Evolutionary conservation across 1,140 invertebrate genomes (phyloP), one percentile per base, ranked within the genome.

Genomic region (Protaetia brevitarsis): DNA sequence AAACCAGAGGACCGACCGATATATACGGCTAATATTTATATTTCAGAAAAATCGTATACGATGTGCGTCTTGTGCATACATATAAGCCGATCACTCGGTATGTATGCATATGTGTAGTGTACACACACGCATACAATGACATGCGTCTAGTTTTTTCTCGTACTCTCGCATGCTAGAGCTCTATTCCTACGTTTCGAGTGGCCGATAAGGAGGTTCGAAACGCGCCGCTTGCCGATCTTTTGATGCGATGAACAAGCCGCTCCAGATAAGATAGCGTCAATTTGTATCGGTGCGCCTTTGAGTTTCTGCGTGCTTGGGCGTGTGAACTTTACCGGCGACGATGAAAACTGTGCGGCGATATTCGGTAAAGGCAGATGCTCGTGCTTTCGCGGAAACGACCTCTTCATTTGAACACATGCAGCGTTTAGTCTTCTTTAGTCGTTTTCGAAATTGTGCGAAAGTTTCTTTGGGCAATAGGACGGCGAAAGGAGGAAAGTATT

Each of bases 171-270:
- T n/a, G n/a, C n/a, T n/a, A n/a, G n/a, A n/a, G n/a, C n/a, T n/a
- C n/a, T n/a, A 23, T 51, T 51, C 41, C 26, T 23, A 10, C 19
- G 19, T 13, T 23, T 51, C 41, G 41, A 51, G 41, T 51, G 41
- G 41, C 41, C 41, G 41, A 51, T 51, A 51, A 51, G 41, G 11
- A 51, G 41, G 41, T 51, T 51, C 41, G 41, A 51, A 51, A 51
- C 41, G 41, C 41, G 19, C 41, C 41, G 41, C 41, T 51, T 7
- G 41, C 41, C 41, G 41, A 51, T 51, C 41, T 51, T 45, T 51
- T 51, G 41, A 51, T 51, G 41, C 41, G 41, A 51, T 51, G 41
- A 51, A 51, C 41, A 51, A 51, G 41, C 41, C 41, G 41, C 41
- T 51, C 37, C 16, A 51, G 41, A 51, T 51, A 51, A 51, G 41